A percentile compares a stretch with the other conserved stretches of the same genome.
Evolutionary conservation across 1,140 invertebrate species (phyloP).

Genomic region (Diuraphis noxia): DNA sequence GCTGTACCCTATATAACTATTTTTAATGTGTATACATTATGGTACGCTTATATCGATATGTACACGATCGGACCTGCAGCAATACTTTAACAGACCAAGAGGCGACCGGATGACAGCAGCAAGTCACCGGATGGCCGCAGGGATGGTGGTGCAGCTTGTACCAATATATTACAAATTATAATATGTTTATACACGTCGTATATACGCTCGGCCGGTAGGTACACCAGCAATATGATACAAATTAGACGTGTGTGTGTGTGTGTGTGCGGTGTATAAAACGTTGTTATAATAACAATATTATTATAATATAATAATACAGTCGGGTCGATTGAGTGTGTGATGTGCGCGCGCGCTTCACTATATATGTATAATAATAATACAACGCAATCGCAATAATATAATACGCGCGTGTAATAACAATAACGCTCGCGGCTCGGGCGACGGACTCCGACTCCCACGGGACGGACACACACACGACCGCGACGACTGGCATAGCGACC

Average conservation of each 20-base stretch:
- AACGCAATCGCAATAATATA: background rate
- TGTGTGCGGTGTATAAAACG: background rate
- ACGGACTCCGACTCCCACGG: conserved; percentile 40
- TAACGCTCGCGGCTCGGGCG: background rate
- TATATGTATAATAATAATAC: background rate
- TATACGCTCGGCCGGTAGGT: background rate
- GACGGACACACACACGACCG: background rate
- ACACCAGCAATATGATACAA: background rate
- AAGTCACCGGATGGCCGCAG: background rate
- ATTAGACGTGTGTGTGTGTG: too few relatives aligned
- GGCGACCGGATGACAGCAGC: background rate
- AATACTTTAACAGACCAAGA: background rate
- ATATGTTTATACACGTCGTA: background rate
- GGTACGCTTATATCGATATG: too few relatives aligned
- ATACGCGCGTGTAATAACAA: background rate
- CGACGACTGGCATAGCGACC: background rate
- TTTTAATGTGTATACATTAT: too few relatives aligned
- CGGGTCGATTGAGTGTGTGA: conserved; percentile 23
- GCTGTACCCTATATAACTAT: too few relatives aligned
- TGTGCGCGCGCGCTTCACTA: background rate
- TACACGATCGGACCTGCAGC: background rate
- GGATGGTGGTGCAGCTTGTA: background rate
- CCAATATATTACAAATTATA: background rate
- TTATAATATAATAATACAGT: background rate
- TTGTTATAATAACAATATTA: conserved; percentile 5